A percentile compares a stretch with the other conserved stretches of the same genome.
Evolutionary conservation across 2,113 vertebrate genomes (phyloP).

Genomic region (Benitochromis conjunctus): DNA sequence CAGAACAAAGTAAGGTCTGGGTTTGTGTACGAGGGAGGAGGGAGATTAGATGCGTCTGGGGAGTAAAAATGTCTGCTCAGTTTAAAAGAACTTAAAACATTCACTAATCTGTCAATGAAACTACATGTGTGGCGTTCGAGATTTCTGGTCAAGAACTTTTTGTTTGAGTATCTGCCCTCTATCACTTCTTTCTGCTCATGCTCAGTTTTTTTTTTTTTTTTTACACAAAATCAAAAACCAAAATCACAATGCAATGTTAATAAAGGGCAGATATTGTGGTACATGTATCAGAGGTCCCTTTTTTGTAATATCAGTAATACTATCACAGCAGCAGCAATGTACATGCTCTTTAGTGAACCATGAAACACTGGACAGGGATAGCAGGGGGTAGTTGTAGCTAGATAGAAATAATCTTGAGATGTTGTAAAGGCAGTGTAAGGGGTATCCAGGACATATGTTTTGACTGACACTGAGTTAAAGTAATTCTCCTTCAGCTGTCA

Average conservation of each 20-base stretch:
- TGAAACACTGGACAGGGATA: neutral
- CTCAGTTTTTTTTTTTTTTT: neutral
- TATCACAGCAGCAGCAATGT: neutral
- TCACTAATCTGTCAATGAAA: neutral
- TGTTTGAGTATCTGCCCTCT: neutral
- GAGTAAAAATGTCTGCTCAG: neutral
- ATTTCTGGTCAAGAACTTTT: neutral
- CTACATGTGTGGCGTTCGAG: neutral
- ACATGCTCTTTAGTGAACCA: neutral
- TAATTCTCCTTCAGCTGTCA: neutral
- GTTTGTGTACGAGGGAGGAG: neutral
- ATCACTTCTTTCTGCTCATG: neutral
- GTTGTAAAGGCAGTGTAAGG: neutral
- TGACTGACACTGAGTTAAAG: neutral
- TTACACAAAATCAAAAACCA: too few species aligned
- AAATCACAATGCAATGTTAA: neutral
- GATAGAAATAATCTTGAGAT: neutral
- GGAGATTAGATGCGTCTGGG: neutral
- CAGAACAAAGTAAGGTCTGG: neutral
- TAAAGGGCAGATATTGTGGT: neutral
- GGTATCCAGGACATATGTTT: neutral
- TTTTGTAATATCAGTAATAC: neutral
- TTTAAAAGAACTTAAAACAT: neutral
- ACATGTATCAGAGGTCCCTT: neutral
- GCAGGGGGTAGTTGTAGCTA: neutral